Percentiles rank a stretch among this genome's conserved stretches.
phyloP scores from a whole-genome alignment of 35 echinoderm and acorn worm genomes.

The Apostichopus californicus region DNA sequence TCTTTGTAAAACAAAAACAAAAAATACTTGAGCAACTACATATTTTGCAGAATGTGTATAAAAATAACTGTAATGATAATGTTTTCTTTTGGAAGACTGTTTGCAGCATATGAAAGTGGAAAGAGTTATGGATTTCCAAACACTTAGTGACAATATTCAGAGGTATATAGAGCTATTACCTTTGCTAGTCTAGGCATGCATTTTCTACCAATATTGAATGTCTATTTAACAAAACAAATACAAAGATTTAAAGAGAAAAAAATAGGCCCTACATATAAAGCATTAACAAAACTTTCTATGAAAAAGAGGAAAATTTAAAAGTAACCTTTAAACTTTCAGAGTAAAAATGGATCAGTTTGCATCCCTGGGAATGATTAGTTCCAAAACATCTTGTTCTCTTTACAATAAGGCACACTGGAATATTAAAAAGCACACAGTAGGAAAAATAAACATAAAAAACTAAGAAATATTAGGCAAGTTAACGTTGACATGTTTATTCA shows the following conservation, averaged over 20 bases:
- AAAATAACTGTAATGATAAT: background rate
- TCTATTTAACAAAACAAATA: background rate
- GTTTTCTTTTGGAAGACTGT: conserved; percentile 21
- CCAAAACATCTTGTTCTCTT: background rate
- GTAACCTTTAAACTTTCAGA: background rate
- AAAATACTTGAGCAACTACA: conserved; percentile 8
- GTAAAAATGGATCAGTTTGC: background rate
- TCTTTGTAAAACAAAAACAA: background rate
- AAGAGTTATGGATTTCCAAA: conserved; percentile 54
- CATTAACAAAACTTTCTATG: background rate
- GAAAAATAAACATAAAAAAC: background rate
- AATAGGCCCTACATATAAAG: background rate
- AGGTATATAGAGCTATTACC: conserved; percentile 34
- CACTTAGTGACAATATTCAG: conserved; percentile 11
- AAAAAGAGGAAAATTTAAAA: background rate
- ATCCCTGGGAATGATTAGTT: background rate
- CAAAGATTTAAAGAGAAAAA: background rate
- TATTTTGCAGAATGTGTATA: conserved; percentile 35
- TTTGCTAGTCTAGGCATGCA: conserved; percentile 28
- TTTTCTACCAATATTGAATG: background rate
- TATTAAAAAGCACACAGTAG: conserved; percentile 8
- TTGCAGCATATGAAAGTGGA: conserved; percentile 55
- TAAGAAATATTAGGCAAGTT: background rate
- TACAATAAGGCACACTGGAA: conserved; percentile 12
- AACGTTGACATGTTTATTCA: background rate